phyloP scores from a whole-genome alignment of 2,888 invertebrate genomes.

The Lochmaea crataegi region DNA sequence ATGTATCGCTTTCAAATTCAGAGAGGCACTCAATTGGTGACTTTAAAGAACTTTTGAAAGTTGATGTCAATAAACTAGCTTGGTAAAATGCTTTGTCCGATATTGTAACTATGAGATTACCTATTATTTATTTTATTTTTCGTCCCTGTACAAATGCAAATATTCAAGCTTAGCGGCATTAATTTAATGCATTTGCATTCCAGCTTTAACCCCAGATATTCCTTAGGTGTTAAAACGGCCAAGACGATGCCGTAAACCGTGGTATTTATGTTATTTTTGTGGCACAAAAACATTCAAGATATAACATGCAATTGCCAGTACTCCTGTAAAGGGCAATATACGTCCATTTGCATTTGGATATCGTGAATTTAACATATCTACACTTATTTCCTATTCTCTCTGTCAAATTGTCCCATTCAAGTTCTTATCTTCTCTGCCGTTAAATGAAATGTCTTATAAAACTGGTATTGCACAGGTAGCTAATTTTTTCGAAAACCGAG shows the following conservation, averaged over 20 bases:
- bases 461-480: constrained; percentile 11
- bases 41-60: no score
- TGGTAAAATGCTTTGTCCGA: background rate
- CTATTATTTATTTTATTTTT: background rate
- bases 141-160: background rate
- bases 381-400: constrained; percentile 25
- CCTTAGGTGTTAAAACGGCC: constrained; percentile 37
- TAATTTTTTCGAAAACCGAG: background rate
- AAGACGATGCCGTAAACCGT: constrained; percentile 34
- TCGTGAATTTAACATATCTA: constrained; percentile 20
- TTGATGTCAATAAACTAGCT: background rate
- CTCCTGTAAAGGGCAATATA: constrained; percentile 18
- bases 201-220: constrained; percentile 38
- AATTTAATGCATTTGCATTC: constrained; percentile 35
- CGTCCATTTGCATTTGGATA: constrained; percentile 29
- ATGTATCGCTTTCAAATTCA: no score
- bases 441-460: constrained; percentile 23
- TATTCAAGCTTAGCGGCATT: constrained; percentile 24
- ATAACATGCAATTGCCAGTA: constrained; percentile 24
- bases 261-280: constrained; percentile 40
- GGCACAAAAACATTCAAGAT: constrained; percentile 23
- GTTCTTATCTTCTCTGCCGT: constrained; percentile 19
- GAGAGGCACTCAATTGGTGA: no score
- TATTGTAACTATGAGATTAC: background rate
- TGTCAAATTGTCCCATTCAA: constrained; percentile 29